Conservation (phyloP, 2,888 invertebrate genomes). For the Galerucella nymphaeae region DNA sequence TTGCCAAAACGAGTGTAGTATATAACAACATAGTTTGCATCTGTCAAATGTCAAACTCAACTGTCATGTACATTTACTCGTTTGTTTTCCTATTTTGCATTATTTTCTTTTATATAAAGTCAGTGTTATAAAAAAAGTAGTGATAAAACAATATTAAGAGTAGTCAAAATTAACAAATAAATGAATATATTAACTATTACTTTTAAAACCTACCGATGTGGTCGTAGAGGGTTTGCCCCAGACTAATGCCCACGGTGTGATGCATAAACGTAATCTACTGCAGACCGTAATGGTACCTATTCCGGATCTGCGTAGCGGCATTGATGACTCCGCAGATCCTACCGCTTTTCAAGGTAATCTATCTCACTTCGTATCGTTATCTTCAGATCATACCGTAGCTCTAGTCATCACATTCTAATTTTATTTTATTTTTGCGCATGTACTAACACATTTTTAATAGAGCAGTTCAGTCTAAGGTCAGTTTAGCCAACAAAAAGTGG, state of each 20-base stretch:
- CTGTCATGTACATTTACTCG: too few relatives aligned
- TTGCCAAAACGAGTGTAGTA: too few relatives aligned
- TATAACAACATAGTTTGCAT: too few relatives aligned
- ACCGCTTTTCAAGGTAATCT: conserved; percentile 67
- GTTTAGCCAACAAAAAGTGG: too few relatives aligned
- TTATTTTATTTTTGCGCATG: conserved; percentile 18
- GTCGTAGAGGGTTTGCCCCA: conserved; percentile 70
- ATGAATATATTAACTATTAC: conserved; percentile 17
- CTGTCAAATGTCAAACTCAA: too few relatives aligned
- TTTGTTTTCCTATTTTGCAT: too few relatives aligned
- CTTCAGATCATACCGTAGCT: conserved; percentile 26
- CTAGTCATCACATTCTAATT: conserved; percentile 10
- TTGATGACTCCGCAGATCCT: conserved; percentile 67
- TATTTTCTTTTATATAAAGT: too few relatives aligned
- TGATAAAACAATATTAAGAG: conserved; percentile 14
- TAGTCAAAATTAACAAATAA: conserved; percentile 17
- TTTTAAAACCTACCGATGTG: conserved; percentile 53
- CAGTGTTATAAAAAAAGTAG: neutral
- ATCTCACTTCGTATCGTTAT: conserved; percentile 13
- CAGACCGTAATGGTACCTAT: conserved; percentile 85
- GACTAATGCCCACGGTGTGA: conserved; percentile 87
- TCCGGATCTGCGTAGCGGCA: conserved; percentile 85
- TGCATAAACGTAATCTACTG: conserved; percentile 85
- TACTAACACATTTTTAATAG: conserved; percentile 20
- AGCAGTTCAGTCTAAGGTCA: too few relatives aligned